Base-by-base conservation (phyloP, 2,797 vertebrate species). In the Dendrocincla tyrannina region DNA sequence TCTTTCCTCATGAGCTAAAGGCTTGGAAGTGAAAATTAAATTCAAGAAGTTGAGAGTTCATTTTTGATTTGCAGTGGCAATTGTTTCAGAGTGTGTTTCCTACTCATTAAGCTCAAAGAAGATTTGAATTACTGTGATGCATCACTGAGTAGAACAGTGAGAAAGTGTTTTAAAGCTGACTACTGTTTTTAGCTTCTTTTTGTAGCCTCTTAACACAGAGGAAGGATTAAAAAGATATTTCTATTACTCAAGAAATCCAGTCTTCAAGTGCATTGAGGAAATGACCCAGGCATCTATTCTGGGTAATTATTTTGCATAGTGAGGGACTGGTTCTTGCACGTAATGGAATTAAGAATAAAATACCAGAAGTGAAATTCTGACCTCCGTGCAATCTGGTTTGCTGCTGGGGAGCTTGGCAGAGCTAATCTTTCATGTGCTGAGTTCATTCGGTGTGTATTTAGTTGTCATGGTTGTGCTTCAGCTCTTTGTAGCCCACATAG, bases 381-480 rank as follows among this genome's bases (percentile, higher is more conserved):
- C 11, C 37, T 88, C 27, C 19, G 12, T 49, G 72, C 39, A 46
- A 2, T 60, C 33, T 52, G 52, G 18, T 85, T 76, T 91, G 87
- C 75, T 70, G 18, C 32, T 33, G 53, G 27, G 49, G 49, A 83
- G 2, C 28, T 53, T 73, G n/a, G 64, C 23, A 80, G 60, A 72
- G 39, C 27, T 67, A 10, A 74, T 10, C 15, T 42, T 35, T 60
- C 0, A 0, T 18, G 20, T 42, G 32, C 72, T 0, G 6, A 52
- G 80, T 66, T 80, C 66, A 37, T 94, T 68, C 49, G 76, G 17
- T 22, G 32, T n/a, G 1, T 18, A 13, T 80, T 85, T 52, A 18
- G 13, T 30, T 56, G 66, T 13, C 33, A 13, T 2, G 2, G 28
- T 27, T 81, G 44, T 12, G n/a, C 42, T 55, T 68, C 49, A 75